phyloP scores from a whole-genome alignment of 2,113 vertebrate species.

The Cisticola juncidis region DNA sequence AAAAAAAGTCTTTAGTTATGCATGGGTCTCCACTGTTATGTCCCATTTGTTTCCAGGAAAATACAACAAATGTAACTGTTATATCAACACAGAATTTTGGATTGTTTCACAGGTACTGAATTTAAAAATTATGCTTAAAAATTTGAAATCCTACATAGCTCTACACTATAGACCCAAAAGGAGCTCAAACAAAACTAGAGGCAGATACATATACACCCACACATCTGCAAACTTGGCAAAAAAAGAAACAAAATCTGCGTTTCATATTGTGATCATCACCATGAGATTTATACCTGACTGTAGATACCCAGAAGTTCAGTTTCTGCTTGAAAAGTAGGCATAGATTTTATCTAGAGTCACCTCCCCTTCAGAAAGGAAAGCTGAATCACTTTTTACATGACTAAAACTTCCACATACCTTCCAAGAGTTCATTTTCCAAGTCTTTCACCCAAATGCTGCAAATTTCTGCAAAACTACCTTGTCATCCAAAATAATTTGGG shows the following conservation, averaged over 20 bases:
- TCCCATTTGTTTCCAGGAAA: background rate
- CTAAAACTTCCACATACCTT: background rate
- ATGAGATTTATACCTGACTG: background rate
- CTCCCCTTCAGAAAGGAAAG: background rate
- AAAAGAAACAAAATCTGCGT: background rate
- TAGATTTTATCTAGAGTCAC: background rate
- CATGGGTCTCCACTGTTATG: background rate
- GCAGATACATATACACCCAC: background rate
- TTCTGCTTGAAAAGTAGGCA: background rate
- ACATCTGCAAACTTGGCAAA: background rate
- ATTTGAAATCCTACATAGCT: background rate
- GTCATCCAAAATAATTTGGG: background rate
- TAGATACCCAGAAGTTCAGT: background rate
- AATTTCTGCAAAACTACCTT: background rate
- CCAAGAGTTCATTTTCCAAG: background rate
- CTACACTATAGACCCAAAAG: background rate
- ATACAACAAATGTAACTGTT: background rate
- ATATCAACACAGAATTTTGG: background rate
- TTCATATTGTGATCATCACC: background rate
- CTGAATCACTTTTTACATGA: background rate
- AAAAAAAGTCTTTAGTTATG: background rate
- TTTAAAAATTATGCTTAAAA: background rate
- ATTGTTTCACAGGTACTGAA: background rate
- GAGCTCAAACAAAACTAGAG: background rate
- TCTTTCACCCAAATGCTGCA: background rate